Conservation (phyloP, 2,888 invertebrate genomes). For the Gerosis bhagava region DNA sequence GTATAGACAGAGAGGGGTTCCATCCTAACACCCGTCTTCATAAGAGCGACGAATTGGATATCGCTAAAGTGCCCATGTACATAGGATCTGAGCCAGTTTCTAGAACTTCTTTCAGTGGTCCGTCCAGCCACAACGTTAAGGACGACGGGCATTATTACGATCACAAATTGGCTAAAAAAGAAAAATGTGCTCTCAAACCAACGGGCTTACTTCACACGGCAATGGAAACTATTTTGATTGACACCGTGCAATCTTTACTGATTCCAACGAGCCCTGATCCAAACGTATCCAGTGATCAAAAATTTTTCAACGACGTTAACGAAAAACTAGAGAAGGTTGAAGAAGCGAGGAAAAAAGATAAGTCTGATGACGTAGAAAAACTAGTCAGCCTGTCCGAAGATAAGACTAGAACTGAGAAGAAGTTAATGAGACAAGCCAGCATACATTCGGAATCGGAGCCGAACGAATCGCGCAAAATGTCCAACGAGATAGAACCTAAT, state of each 20-base stretch:
- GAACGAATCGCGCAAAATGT: conserved; percentile 55
- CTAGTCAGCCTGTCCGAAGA: conserved; percentile 17
- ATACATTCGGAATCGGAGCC: conserved; percentile 51
- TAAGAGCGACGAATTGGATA: conserved; percentile 60
- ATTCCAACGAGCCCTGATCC: conserved; percentile 64
- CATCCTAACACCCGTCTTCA: conserved; percentile 51
- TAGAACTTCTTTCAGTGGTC: conserved; percentile 62
- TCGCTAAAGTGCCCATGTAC: conserved; percentile 66
- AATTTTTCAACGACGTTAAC: conserved; percentile 69
- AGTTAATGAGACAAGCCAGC: conserved; percentile 63
- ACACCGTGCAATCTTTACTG: conserved; percentile 72
- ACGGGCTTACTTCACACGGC: conserved; percentile 76
- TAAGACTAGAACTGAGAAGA: conserved; percentile 43
- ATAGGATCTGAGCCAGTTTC: conserved; percentile 74
- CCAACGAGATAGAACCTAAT: conserved; percentile 52
- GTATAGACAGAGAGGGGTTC: conserved; percentile 55
- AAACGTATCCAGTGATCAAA: conserved; percentile 44
- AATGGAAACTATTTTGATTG: conserved; percentile 80
- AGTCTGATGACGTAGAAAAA: conserved; percentile 25
- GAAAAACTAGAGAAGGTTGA: conserved; percentile 63
- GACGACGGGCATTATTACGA: conserved; percentile 47
- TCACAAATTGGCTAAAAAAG: conserved; percentile 46
- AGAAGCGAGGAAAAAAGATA: conserved; percentile 41
- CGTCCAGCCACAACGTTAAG: conserved; percentile 47
- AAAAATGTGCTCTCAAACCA: conserved; percentile 53